phyloP scores from a whole-genome alignment of 2,888 invertebrate genomes.

The Glyphotaelius pellucidus region DNA sequence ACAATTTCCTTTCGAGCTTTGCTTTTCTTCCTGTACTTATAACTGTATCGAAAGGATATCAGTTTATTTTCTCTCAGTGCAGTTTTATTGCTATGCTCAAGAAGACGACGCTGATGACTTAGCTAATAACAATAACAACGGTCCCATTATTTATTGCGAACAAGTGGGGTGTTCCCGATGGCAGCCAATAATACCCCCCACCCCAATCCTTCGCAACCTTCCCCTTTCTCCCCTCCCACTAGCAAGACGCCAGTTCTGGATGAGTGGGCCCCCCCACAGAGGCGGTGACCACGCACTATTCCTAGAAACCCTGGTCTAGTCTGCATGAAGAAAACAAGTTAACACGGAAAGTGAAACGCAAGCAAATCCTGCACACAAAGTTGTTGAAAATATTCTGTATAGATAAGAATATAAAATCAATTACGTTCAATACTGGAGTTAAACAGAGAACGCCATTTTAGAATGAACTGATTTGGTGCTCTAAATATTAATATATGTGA shows the following conservation, averaged over 20 bases:
- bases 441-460: too few species aligned
- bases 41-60: neutral
- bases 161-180: conserved; percentile 35
- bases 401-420: neutral
- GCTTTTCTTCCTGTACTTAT: neutral
- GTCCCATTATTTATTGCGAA: conserved; percentile 48
- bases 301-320: neutral
- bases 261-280: conserved; percentile 2
- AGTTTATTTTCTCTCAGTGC: neutral
- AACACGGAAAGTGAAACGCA: neutral
- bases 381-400: neutral
- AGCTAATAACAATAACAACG: conserved; percentile 2
- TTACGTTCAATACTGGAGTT: too few species aligned
- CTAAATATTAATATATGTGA: too few species aligned
- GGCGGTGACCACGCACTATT: conserved; percentile 24
- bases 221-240: neutral
- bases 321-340: neutral
- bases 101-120: neutral
- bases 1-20: neutral
- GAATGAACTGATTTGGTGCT: too few species aligned
- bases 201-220: neutral
- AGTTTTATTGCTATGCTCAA: neutral
- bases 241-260: conserved; percentile 47
- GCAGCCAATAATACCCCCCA: neutral
- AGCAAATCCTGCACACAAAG: neutral